Percentiles rank a stretch among this genome's conserved stretches.
Conservation (phyloP, 23 tunicate genomes). For the Ciona savignyi region DNA sequence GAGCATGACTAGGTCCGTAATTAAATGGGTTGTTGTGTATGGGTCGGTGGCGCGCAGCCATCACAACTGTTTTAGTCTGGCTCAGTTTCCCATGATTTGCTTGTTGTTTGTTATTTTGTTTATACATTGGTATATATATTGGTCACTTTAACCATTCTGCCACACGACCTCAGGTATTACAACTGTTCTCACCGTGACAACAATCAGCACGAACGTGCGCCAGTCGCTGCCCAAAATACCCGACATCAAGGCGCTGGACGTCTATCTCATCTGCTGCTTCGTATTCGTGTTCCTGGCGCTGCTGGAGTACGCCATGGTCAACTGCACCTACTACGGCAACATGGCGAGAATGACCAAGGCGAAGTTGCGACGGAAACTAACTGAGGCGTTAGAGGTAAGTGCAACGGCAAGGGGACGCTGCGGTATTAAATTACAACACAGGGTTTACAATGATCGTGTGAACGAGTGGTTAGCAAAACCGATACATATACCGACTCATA, state of each 20-base stretch:
- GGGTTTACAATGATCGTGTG: too few species aligned
- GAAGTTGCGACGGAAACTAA: slow-evolving; percentile 23
- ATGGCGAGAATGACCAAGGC: slow-evolving; percentile 40
- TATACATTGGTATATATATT: too few species aligned
- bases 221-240: slow-evolving; percentile 92
- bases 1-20: too few species aligned
- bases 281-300: slow-evolving; percentile 87
- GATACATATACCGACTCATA: too few species aligned
- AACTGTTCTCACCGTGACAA: slow-evolving; percentile 93
- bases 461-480: too few species aligned
- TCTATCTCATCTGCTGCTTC: slow-evolving; percentile 79
- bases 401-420: background rate
- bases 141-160: too few species aligned
- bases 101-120: too few species aligned
- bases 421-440: too few species aligned
- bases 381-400: slow-evolving; percentile 37
- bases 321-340: slow-evolving; percentile 57
- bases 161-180: slow-evolving; percentile 68
- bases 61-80: too few species aligned
- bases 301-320: slow-evolving; percentile 85
- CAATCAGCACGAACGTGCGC: slow-evolving; percentile 92
- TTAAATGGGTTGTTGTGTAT: too few species aligned
- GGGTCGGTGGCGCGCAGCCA: too few species aligned
- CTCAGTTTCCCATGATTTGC: too few species aligned
- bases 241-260: slow-evolving; percentile 94